These are phyloP conservation scores for Tapera naevia DNA, from an alignment of 2,797 vertebrate species.

Conservation along the genomic window DNA sequence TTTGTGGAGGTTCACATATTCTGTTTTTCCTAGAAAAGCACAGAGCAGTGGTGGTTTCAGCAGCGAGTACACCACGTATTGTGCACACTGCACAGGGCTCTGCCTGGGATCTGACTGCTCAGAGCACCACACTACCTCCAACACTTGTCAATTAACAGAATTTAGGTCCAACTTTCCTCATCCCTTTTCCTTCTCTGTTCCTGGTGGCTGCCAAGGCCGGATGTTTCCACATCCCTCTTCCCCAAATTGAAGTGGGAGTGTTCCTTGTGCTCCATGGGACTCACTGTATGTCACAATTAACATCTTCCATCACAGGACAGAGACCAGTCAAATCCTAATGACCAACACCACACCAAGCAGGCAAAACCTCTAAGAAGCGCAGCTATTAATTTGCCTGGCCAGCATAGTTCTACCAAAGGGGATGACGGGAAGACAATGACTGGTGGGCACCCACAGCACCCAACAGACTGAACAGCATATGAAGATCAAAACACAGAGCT, in stretches of 20 bases:
- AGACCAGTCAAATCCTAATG: background rate
- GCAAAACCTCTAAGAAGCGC: background rate
- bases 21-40: constrained; percentile 11
- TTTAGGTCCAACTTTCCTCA: background rate
- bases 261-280: background rate
- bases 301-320: background rate
- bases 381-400: background rate
- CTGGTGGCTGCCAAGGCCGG: background rate
- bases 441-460: background rate
- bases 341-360: background rate
- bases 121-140: background rate
- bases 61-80: background rate
- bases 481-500: background rate
- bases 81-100: background rate
- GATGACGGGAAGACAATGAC: background rate
- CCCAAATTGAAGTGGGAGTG: background rate
- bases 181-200: background rate
- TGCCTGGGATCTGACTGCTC: background rate
- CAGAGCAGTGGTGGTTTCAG: background rate
- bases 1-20: background rate
- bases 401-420: background rate
- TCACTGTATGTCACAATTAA: background rate
- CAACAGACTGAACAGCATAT: background rate
- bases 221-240: background rate
- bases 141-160: fast-evolving